Evolutionary conservation across 2,888 invertebrate genomes (phyloP), one percentile per base, ranked within the genome.

Genomic region (Tiliacea citrago): DNA sequence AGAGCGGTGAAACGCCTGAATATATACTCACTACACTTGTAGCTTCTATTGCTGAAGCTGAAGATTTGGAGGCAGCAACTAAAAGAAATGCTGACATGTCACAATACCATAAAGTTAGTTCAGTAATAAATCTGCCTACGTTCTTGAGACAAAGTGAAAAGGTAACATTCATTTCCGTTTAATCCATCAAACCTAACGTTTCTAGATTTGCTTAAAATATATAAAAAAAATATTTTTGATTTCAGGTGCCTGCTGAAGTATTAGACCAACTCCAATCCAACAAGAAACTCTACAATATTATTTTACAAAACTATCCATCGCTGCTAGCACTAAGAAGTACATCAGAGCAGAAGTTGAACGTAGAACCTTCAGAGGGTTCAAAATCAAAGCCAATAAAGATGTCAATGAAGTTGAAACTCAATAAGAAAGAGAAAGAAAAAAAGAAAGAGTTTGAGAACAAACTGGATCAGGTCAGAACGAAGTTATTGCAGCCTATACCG

Each of bases 81-180:
- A 95, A 96, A 83, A 95, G 94, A 83, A 97, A 97, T 78, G 95
- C 96, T 55, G 96, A 97, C 82, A 87, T 94, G 58, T 92, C 94
- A 4, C 90, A 91, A 65, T 95, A 81, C 10, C 81, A 95, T 47
- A 96, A 95, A 93, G 95, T 95, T 77, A 97, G 97, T 87, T 98
- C 98, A 68, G 98, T 98, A 74, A 97, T 98, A 49, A 98, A 98
- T 92, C 94, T 98, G 69, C 98, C 98, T 4, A 98, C 98, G 7
- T 98, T 98, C 92, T 97, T 98, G 67, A 97, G 97, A 89, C 97
- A 98, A 93, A 97, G 97, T 89, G 98, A 98, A 94, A 98, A 97
- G 96, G 98, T 97, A 94, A 83, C 79, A 66, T 68, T 53, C 0
- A 45, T 68, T 62, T 51, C 3, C 2, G 2, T 55, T 45, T 49